Evolutionary conservation across 1,140 invertebrate species (phyloP), one percentile per base, ranked within the genome.

Genomic region (Drosophila obscura): DNA sequence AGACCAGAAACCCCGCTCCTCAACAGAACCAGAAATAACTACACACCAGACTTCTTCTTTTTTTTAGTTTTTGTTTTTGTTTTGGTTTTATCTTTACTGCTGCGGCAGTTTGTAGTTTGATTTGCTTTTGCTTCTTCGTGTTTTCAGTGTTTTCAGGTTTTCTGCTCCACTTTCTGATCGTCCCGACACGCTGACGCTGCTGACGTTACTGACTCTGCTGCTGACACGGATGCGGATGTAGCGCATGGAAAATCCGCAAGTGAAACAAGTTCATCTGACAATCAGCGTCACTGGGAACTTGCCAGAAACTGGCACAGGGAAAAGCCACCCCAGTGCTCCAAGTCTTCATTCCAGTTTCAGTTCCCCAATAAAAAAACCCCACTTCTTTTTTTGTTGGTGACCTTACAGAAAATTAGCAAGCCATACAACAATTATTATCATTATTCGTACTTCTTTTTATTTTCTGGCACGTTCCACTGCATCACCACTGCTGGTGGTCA

Each of bases 231-330:
- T 85, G 66, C 80, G 78, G 81, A 87, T 85, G 73, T 80, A 73
- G 52, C 59, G 64, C 69, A 72, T 64, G 59, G 67, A 81, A 87
- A 85, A 71, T 87, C 77, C 81, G 81, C 73, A 74, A 77, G 44
- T 57, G 60, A 75, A 84, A 84, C 80, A 87, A 85, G 82, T 85
- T 81, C 77, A 80, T 58, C 80, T 84, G 82, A 84, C 81, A 85
- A 81, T 85, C 78, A 85, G 55, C 76, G 62, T 83, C 82, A 78
- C 56, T 67, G 51, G 73, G 73, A 8, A 55, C 66, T 67, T 59
- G 46, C 28, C 51, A 48, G 43, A 63, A 77, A 57, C 15, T 75
- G 71, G 62, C 61, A 41, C 67, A 74, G 59, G 67, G 55, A 76
- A 84, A 79, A 58, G 15, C 63, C 72, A 51, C 22, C 13, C 22